Percentiles rank a stretch among this genome's conserved stretches.
These are phyloP conservation scores for Cyprinodon brontotheroides DNA, from an alignment of 2,113 vertebrate genomes.

Conservation along the genomic window DNA sequence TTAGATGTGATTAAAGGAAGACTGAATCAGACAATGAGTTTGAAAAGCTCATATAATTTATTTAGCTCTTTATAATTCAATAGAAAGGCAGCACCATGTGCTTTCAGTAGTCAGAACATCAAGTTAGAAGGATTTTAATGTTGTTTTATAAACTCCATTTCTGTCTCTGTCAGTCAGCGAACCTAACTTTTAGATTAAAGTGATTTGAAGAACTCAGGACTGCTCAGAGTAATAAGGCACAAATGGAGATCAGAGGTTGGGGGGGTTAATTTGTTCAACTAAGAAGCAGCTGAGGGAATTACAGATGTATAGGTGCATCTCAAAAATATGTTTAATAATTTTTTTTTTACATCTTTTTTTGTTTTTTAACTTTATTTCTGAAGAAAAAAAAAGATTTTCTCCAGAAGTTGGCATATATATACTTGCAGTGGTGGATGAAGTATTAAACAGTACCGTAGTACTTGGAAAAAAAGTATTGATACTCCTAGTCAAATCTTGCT, in stretches of 20 bases:
- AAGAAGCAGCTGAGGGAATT: background rate
- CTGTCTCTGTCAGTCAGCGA: background rate
- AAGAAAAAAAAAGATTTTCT: too few species aligned
- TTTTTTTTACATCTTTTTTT: too few species aligned
- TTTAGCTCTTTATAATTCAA: background rate
- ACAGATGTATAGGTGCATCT: too few species aligned
- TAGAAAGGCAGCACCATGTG: conserved; percentile 1
- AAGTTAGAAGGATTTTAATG: background rate
- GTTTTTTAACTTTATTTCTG: too few species aligned
- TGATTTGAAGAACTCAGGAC: background rate
- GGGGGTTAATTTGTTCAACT: background rate
- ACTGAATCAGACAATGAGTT: background rate
- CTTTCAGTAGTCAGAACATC: background rate
- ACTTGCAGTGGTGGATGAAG: too few species aligned
- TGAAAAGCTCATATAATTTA: background rate
- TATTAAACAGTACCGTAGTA: too few species aligned
- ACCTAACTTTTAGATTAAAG: background rate
- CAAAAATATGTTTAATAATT: too few species aligned
- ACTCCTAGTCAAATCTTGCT: too few species aligned
- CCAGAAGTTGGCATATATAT: too few species aligned
- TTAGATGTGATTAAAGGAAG: background rate
- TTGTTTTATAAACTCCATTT: background rate
- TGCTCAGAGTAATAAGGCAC: background rate
- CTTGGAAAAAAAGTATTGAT: too few species aligned
- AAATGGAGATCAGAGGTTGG: background rate